Conservation (phyloP, 2,888 invertebrate species). For the Zonitis immaculata region DNA sequence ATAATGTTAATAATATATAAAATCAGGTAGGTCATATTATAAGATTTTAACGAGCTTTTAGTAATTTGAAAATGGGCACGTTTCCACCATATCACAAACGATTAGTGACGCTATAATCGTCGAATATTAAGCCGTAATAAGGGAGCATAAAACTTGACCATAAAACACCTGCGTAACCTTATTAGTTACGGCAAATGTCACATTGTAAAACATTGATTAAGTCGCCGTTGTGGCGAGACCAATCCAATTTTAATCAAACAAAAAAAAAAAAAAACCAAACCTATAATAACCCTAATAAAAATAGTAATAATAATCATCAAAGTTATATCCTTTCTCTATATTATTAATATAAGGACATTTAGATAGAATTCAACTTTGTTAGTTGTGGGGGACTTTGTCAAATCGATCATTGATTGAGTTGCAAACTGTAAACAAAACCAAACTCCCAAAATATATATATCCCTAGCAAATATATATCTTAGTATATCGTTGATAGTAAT, state of each 20-base stretch:
- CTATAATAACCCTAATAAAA: not conserved
- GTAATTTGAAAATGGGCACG: conserved; percentile 24
- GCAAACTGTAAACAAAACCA: conserved; percentile 13
- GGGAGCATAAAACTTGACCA: conserved; percentile 15
- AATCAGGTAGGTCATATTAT: not conserved
- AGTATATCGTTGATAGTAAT: not conserved
- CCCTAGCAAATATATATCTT: conserved; percentile 11
- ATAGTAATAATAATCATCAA: not conserved
- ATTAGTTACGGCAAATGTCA: conserved; percentile 19
- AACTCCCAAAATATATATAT: conserved; percentile 10
- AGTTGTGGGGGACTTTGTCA: not conserved
- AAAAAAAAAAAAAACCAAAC: not conserved
- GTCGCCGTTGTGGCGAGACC: not conserved
- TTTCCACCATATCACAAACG: conserved; percentile 17
- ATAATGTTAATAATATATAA: no score
- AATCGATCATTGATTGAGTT: conserved; percentile 9
- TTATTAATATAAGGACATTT: no score
- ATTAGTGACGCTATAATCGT: conserved; percentile 24
- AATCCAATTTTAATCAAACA: not conserved
- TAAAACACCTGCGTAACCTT: conserved; percentile 23
- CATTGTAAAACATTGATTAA: not conserved
- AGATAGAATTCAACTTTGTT: not conserved
- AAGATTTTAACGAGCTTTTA: not conserved
- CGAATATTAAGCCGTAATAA: conserved; percentile 18
- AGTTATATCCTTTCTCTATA: not conserved